A percentile compares a stretch with the other conserved stretches of the same genome.
Conservation (phyloP, 1,140 invertebrate species). For the Megalonaias nervosa region DNA sequence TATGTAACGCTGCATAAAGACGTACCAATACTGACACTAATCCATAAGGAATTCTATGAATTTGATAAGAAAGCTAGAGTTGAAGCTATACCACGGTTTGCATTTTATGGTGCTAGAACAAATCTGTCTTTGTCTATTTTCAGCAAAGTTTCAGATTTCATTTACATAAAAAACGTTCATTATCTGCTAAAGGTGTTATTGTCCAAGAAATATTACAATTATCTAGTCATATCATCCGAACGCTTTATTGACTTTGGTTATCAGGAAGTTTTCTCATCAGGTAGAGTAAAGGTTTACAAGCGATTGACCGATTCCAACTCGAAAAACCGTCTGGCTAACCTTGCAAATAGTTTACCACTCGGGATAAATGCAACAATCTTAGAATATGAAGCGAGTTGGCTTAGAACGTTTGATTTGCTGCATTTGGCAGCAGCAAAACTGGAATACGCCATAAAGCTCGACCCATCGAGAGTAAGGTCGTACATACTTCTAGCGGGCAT, state of each 20-base stretch:
- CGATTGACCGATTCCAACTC: constrained; percentile 27
- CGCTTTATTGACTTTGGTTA: constrained; percentile 49
- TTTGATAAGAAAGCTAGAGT: constrained; percentile 38
- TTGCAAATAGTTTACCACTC: constrained; percentile 36
- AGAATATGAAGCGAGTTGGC: constrained; percentile 56
- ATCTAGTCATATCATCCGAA: constrained; percentile 48
- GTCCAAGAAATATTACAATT: constrained; percentile 60
- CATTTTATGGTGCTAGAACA: not conserved
- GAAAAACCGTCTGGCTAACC: constrained; percentile 30
- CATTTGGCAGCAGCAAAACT: too few relatives aligned
- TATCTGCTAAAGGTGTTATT: constrained; percentile 55
- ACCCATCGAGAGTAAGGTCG: too few relatives aligned
- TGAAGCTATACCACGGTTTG: not conserved
- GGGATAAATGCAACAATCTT: constrained; percentile 54
- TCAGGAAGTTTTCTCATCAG: constrained; percentile 47
- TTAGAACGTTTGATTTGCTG: constrained; percentile 37
- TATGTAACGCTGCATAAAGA: constrained; percentile 57
- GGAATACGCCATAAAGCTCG: too few relatives aligned
- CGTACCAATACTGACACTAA: constrained; percentile 56
- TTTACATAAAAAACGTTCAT: constrained; percentile 50
- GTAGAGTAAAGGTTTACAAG: constrained; percentile 46
- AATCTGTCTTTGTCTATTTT: constrained; percentile 37
- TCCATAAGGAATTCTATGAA: constrained; percentile 62
- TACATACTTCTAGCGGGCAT: too few relatives aligned
- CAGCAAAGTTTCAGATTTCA: constrained; percentile 55